Evolutionary conservation across 2,888 invertebrate genomes (phyloP), one percentile per base, ranked within the genome.

Genomic region (Amaurobius ferox): DNA sequence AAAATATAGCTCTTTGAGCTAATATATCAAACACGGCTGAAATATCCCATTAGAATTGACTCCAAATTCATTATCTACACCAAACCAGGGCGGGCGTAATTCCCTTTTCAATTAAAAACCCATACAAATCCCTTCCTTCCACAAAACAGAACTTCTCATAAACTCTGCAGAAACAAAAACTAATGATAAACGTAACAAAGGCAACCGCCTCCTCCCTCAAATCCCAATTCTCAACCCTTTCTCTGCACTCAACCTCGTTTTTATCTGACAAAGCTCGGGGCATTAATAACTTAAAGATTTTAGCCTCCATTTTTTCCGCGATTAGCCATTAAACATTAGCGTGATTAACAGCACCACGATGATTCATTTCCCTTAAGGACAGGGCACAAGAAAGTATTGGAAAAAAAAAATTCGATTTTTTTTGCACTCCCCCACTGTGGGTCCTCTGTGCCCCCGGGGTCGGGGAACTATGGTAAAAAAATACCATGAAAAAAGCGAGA

Each of bases 311-410:
- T 76, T 76, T 71, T 81, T 70, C 70, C 70, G 30, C 81, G 81
- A 81, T 81, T 81, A 81, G 81, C 81, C 61, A 81, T 81, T 81
- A 81, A 81, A 81, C 81, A 81, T 81, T 81, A 81, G 81, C 70
- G 76, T 76, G 81, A 81, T 81, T 81, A 81, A 81, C 81, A 76
- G 76, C 64, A 71, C 68, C 44, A 74, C 30, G 70, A 71, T 68
- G 81, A 81, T 81, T 81, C 81, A 81, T 81, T 61, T 73, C 29
- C 64, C 62, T 44, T 55, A 70, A 61, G 40, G 32, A 30, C 7
- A 35, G 62, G 40, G 30, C 16, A 35, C 39, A 48, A 28, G 11
- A 48, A 48, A 44, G 55, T 16, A 71, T 2, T 11, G 11, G n/a
- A 13, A 71, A 73, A 79, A 79, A 79, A 79, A 48, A 67, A 79